A percentile compares a stretch with the other conserved stretches of the same genome.
Conservation (phyloP, 2,888 invertebrate species). For the Epistrophe eligans region DNA sequence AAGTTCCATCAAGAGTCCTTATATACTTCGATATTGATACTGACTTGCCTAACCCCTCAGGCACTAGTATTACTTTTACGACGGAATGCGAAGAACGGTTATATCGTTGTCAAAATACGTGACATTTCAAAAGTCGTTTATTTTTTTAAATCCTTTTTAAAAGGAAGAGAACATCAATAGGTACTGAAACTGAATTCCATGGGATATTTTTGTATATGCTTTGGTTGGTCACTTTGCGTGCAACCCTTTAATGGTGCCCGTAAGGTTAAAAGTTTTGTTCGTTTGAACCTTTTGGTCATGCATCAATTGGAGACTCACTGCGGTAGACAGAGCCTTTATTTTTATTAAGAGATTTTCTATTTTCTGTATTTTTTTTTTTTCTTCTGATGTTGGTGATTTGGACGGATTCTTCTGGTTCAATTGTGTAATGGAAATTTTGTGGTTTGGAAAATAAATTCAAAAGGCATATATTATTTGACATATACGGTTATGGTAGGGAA, state of each 20-base stretch:
- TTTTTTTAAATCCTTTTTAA: slow-evolving; percentile 28
- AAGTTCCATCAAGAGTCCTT: slow-evolving; percentile 7
- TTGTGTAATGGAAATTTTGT: slow-evolving; percentile 42
- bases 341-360: slow-evolving; percentile 45
- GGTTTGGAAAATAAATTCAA: slow-evolving; percentile 38
- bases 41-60: slow-evolving; percentile 23
- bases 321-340: slow-evolving; percentile 30
- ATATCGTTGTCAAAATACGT: slow-evolving; percentile 48
- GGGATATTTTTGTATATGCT: slow-evolving; percentile 5
- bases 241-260: slow-evolving; percentile 46
- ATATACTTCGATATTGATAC: slow-evolving; percentile 11
- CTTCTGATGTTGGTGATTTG: slow-evolving; percentile 28
- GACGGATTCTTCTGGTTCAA: slow-evolving; percentile 43
- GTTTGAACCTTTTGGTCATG: slow-evolving; percentile 32
- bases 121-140: slow-evolving; percentile 55
- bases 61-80: slow-evolving; percentile 5
- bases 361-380: not conserved
- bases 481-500: not conserved
- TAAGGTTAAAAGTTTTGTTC: slow-evolving; percentile 14
- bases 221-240: slow-evolving; percentile 52
- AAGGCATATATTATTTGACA: not conserved
- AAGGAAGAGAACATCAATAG: not conserved
- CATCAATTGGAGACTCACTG: slow-evolving; percentile 45
- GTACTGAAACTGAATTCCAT: slow-evolving; percentile 5
- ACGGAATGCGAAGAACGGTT: slow-evolving; percentile 11